A percentile compares a stretch with the other conserved stretches of the same genome.
phyloP scores from a whole-genome alignment of 2,113 vertebrate genomes.

The Sinosuthora webbiana region DNA sequence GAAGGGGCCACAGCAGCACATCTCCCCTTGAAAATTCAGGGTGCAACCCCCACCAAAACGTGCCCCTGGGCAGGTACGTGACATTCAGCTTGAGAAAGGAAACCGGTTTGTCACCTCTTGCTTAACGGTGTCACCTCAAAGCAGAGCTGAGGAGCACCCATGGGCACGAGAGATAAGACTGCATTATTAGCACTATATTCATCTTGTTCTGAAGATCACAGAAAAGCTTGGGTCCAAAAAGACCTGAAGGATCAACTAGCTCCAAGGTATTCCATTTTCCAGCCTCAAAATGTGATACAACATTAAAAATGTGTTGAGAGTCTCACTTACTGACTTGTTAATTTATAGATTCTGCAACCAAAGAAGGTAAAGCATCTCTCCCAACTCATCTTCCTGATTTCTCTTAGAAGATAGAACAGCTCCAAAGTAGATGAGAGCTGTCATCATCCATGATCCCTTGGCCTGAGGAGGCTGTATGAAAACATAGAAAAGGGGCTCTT shows the following conservation, averaged over 20 bases:
- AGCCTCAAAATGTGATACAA: not conserved
- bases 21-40: not conserved
- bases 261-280: not conserved
- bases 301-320: not conserved
- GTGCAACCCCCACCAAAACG: rapidly evolving
- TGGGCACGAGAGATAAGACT: not conserved
- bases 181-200: not conserved
- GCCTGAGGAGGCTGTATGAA: not conserved
- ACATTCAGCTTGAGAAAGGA: not conserved
- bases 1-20: not conserved
- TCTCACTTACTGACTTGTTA: not conserved
- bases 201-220: not conserved
- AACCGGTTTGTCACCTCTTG: slow-evolving; percentile 32
- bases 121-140: not conserved
- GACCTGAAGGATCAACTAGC: not conserved
- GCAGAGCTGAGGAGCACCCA: not conserved
- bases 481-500: not conserved
- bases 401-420: not conserved
- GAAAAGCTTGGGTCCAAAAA: not conserved
- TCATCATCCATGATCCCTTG: not conserved
- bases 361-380: not conserved
- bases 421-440: not conserved
- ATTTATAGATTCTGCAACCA: not conserved
- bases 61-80: not conserved
- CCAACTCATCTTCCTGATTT: not conserved